Evolutionary conservation across 2,113 vertebrate genomes (phyloP).

Genomic region (Brachirus orientalis): DNA sequence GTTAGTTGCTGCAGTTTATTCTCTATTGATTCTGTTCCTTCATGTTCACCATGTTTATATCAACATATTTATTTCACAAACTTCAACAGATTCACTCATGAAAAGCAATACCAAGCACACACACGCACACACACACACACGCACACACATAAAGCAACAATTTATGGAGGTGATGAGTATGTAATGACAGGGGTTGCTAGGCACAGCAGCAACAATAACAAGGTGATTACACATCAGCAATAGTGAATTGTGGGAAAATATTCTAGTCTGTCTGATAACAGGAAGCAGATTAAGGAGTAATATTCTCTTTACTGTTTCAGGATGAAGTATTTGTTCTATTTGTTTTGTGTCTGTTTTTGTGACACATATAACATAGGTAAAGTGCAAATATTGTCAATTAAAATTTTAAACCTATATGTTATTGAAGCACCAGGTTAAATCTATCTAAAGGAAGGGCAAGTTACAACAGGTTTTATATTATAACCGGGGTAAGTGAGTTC

Average conservation of each 20-base stretch:
- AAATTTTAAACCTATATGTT: not conserved
- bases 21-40: not conserved
- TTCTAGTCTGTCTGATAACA: constrained; percentile 14
- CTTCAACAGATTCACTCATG: not conserved
- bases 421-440: not conserved
- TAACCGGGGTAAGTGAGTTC: too few relatives aligned
- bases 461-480: too few relatives aligned
- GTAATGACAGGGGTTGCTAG: constrained; percentile 57
- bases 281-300: not conserved
- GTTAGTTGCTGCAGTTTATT: not conserved
- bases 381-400: too few relatives aligned
- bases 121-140: constrained; percentile 4
- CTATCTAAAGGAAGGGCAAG: too few relatives aligned
- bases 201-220: constrained; percentile 53
- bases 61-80: not conserved
- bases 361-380: too few relatives aligned
- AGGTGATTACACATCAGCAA: not conserved
- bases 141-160: not conserved
- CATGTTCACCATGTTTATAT: not conserved
- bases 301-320: not conserved
- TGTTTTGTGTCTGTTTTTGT: too few relatives aligned
- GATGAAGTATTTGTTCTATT: not conserved
- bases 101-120: constrained; percentile 1
- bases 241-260: constrained; percentile 12
- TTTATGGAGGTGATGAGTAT: constrained; percentile 1